Percentiles rank a stretch among this genome's conserved stretches.
phyloP scores from a whole-genome alignment of 2,113 vertebrate species.

The Anguilla rostrata region DNA sequence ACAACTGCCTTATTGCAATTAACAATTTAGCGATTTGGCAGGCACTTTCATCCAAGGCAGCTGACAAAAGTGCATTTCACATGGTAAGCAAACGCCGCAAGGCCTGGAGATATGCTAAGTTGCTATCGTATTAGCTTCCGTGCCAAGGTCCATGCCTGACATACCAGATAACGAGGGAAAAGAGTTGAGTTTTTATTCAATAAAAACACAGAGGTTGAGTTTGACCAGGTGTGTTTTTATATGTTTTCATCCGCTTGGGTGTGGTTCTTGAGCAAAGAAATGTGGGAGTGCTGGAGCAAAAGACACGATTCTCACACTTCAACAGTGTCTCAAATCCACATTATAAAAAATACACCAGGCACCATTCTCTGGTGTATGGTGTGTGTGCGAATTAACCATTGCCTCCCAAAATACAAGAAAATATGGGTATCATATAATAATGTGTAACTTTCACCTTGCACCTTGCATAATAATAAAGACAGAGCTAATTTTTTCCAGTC shows the following conservation, averaged over 20 bases:
- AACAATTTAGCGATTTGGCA: too few relatives aligned
- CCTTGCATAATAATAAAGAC: background rate
- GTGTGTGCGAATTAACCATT: background rate
- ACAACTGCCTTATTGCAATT: background rate
- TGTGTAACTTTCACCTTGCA: too few relatives aligned
- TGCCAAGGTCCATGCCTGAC: too few relatives aligned
- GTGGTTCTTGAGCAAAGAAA: background rate
- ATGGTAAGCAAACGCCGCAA: too few relatives aligned
- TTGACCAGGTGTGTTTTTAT: background rate
- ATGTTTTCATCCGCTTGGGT: background rate
- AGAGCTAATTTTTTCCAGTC: background rate
- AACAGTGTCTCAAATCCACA: slow-evolving; percentile 8
- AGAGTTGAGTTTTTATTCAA: too few relatives aligned
- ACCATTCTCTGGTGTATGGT: background rate
- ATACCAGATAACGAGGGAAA: too few relatives aligned
- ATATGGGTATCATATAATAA: background rate
- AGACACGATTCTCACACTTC: background rate
- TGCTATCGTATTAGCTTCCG: too few relatives aligned
- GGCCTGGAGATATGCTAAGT: too few relatives aligned
- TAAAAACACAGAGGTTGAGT: too few relatives aligned
- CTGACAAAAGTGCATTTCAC: too few relatives aligned
- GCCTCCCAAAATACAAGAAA: background rate
- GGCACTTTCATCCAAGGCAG: too few relatives aligned
- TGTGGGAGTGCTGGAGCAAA: background rate
- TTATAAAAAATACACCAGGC: background rate